Percentiles rank a stretch among this genome's conserved stretches.
These are phyloP conservation scores for Xiphydria camelus DNA, from an alignment of 2,888 invertebrate species.

Conservation along the genomic window DNA sequence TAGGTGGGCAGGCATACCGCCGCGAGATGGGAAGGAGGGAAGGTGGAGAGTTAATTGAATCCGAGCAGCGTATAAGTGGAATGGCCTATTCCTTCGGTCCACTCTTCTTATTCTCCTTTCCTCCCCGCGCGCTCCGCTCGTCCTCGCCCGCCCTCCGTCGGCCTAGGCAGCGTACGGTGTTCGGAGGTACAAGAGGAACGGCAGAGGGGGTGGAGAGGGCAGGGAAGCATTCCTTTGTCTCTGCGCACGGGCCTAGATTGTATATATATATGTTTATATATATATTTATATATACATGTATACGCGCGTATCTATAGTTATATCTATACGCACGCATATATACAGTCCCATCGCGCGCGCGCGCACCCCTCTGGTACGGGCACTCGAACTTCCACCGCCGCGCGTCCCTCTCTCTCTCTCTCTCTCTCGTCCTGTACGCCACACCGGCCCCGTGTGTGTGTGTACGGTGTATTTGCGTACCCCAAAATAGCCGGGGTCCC, in stretches of 20 bases:
- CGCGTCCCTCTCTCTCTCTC: constrained; percentile 22
- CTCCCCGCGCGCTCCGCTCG: constrained; percentile 42
- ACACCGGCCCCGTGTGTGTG: constrained; percentile 8
- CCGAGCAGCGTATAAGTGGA: constrained; percentile 58
- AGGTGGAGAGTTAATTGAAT: constrained; percentile 55
- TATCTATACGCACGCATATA: too few relatives aligned
- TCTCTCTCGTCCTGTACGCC: constrained; percentile 17
- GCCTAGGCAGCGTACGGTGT: constrained; percentile 34
- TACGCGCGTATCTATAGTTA: too few relatives aligned
- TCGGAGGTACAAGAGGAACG: constrained; percentile 57
- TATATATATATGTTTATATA: constrained; percentile 15
- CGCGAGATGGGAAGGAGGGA: constrained; percentile 46
- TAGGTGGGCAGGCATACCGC: constrained; percentile 35
- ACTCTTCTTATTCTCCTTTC: constrained; percentile 53
- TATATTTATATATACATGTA: too few relatives aligned
- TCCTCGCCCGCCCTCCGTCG: constrained; percentile 10
- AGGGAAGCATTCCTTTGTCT: constrained; percentile 54
- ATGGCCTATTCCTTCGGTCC: constrained; percentile 53
- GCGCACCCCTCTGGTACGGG: constrained; percentile 8
- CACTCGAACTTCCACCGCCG: constrained; percentile 22
- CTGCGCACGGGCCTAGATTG: constrained; percentile 45
- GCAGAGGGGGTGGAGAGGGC: constrained; percentile 42
- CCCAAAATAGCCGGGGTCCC: constrained; percentile 34
- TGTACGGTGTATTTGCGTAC: constrained; percentile 30
- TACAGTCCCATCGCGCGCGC: too few relatives aligned